These are phyloP conservation scores for Cololabis saira DNA, from an alignment of 2,113 vertebrate genomes.

Conservation along the genomic window DNA sequence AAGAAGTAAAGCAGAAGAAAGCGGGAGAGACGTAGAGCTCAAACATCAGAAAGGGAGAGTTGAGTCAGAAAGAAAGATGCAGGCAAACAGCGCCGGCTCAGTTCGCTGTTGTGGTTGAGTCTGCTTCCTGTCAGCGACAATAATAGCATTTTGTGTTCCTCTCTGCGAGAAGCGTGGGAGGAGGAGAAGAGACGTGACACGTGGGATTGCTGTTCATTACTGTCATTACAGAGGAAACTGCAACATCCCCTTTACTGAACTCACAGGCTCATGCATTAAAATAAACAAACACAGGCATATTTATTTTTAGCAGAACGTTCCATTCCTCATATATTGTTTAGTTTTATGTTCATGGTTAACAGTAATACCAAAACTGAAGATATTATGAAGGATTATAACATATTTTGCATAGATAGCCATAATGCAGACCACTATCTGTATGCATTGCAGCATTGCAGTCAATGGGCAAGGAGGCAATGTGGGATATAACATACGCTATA, in stretches of 20 bases:
- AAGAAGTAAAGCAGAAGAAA: slow-evolving; percentile 11
- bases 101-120: slow-evolving; percentile 50
- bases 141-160: slow-evolving; percentile 63
- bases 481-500: no score
- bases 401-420: no score
- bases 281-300: no score
- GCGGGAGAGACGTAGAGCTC: background rate
- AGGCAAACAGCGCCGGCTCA: slow-evolving; percentile 32
- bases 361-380: no score
- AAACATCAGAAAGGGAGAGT: slow-evolving; percentile 43
- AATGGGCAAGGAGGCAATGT: no score
- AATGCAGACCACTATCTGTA: no score
- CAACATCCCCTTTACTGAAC: slow-evolving; percentile 42
- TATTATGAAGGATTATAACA: no score
- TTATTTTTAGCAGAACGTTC: no score
- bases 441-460: no score
- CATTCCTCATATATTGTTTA: no score
- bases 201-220: slow-evolving; percentile 35
- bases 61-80: slow-evolving; percentile 48
- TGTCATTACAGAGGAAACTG: slow-evolving; percentile 53
- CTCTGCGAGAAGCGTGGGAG: slow-evolving; percentile 64
- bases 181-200: slow-evolving; percentile 33
- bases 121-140: slow-evolving; percentile 68
- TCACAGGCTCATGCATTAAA: background rate
- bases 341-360: no score